These are phyloP conservation scores for Propithecus perrieri DNA, from an alignment of 2,797 vertebrate species.

Conservation along the genomic window DNA sequence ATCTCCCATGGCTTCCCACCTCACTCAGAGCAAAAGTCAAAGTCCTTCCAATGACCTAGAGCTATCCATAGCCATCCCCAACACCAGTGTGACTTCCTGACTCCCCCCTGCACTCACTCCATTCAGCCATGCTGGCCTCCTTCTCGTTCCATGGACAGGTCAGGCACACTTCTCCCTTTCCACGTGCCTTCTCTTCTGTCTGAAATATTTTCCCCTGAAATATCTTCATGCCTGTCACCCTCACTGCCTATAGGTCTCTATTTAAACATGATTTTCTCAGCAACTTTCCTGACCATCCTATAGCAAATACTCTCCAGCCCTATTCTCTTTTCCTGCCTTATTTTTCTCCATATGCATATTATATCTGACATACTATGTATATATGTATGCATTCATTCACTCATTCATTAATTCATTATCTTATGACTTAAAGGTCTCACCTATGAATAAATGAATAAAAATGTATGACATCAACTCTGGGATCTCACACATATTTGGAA, in stretches of 20 bases:
- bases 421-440: background rate
- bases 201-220: background rate
- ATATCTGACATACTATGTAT: background rate
- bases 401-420: background rate
- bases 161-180: background rate
- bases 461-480: background rate
- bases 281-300: background rate
- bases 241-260: background rate
- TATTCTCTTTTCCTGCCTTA: background rate
- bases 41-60: background rate
- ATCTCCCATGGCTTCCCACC: background rate
- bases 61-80: no score
- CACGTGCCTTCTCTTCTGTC: background rate
- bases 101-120: background rate
- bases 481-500: background rate
- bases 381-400: background rate
- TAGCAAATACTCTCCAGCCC: background rate
- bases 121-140: background rate
- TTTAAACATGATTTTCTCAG: background rate
- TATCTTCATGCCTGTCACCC: no score
- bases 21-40: background rate
- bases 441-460: background rate
- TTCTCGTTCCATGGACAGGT: fast-evolving
- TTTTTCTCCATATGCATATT: background rate
- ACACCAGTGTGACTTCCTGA: background rate